phyloP scores from a whole-genome alignment of 2,797 vertebrate genomes.

The Sebastolobus altivelis region DNA sequence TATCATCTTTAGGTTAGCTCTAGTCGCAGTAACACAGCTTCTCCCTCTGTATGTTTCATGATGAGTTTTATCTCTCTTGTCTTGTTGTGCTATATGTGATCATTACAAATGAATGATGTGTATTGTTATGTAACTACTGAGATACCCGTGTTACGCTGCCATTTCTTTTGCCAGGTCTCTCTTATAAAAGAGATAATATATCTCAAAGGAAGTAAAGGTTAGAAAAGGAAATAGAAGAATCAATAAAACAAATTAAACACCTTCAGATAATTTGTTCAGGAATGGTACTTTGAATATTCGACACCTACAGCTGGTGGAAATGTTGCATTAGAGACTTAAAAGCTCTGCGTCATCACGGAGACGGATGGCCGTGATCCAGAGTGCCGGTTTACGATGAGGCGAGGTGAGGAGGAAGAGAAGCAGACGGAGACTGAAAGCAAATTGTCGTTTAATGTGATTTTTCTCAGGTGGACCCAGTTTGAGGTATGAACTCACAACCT shows the following conservation, averaged over 20 bases:
- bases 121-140: no score
- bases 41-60: neutral
- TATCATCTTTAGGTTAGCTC: neutral
- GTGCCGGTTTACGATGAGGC: neutral
- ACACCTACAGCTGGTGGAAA: neutral
- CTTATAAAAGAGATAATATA: neutral
- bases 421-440: neutral
- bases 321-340: neutral
- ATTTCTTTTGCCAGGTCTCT: neutral
- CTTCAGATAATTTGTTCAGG: neutral
- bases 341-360: neutral
- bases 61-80: neutral
- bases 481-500: neutral
- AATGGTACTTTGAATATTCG: neutral
- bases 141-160: neutral
- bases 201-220: neutral
- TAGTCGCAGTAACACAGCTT: neutral
- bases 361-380: neutral
- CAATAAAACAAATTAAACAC: neutral
- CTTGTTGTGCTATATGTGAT: neutral
- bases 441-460: neutral
- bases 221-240: neutral
- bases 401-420: neutral
- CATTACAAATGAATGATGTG: no score
- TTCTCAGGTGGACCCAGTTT: constrained; percentile 10